A percentile compares a stretch with the other conserved stretches of the same genome.
phyloP scores from a whole-genome alignment of 2,113 vertebrate genomes.

The Suricata suricatta region DNA sequence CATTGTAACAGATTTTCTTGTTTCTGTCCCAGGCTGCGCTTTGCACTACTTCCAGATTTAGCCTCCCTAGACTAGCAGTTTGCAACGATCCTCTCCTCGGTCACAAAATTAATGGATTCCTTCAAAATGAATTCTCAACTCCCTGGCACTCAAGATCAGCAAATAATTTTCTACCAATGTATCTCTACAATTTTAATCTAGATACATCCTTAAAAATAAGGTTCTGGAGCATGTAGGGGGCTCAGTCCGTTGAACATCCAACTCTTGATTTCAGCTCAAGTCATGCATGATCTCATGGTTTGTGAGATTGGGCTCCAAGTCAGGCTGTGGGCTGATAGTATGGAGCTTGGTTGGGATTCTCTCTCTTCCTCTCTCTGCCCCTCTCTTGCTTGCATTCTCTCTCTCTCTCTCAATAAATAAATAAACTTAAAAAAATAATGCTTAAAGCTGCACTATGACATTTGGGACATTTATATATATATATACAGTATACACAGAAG shows the following conservation, averaged over 20 bases:
- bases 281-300: not conserved
- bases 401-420: not conserved
- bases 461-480: too few species aligned
- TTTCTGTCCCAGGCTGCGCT: not conserved
- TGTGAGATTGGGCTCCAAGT: accelerated
- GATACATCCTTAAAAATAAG: not conserved
- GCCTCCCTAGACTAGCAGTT: not conserved
- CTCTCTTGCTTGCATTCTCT: not conserved
- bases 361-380: not conserved
- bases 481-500: too few species aligned
- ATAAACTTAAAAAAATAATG: not conserved
- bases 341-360: not conserved
- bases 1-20: not conserved
- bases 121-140: not conserved
- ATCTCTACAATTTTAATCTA: not conserved
- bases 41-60: not conserved
- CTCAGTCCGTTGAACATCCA: not conserved
- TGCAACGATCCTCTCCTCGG: not conserved
- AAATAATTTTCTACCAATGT: not conserved
- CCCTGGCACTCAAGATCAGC: not conserved
- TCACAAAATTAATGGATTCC: not conserved
- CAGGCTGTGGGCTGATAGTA: not conserved
- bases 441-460: too few species aligned
- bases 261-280: not conserved
- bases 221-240: not conserved